Base-by-base conservation (phyloP, 2,888 invertebrate species). In the Agrenia bidenticulata region DNA sequence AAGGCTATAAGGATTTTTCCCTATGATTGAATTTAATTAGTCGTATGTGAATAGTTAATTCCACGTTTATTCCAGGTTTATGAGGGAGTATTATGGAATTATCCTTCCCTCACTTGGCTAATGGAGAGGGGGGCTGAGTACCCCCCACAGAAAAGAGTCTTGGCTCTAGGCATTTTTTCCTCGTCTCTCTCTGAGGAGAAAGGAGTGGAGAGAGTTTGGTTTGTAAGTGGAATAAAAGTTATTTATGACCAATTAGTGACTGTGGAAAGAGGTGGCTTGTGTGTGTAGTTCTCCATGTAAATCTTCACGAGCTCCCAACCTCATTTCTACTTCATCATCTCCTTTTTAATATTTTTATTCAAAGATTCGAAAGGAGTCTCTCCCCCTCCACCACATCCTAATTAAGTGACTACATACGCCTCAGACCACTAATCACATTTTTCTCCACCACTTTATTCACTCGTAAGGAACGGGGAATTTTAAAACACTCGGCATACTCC, bases 171-270 rank as follows among this genome's bases (percentile, higher is more conserved):
- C 39, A 15, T 39, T 15, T 39, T 7, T 15, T 39, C 15, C 39
- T 39, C 9, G 15, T 39, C 15, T 19, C 19, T 45, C 15, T 15
- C n/a, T 45, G 19, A 45, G 45, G 15, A 45, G 5, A 45, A 45
- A 45, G 5, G 39, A 15, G 39, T 7, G n/a, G n/a, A n/a, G n/a
- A n/a, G n/a, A 32, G 11, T 11, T 11, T 32, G 32, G 5, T 32
- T 32, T 32, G n/a, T n/a, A n/a, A n/a, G 54, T 54, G 45, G 9
- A 54, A 54, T 54, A 61, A 61, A 61, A 61, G 54, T 61, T 61
- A 61, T 61, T 61, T 61, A 61, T 61, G 61, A 54, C 54, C 61
- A 61, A 61, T 61, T 61, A 61, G 41, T 61, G 32, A 26, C 17
- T 24, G 39, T 37, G 61, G 26, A 61, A 61, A 53, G 54, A 53